Percentiles rank a stretch among this genome's conserved stretches.
phyloP scores from a whole-genome alignment of 1,140 invertebrate species.

The Cataglyphis hispanica region DNA sequence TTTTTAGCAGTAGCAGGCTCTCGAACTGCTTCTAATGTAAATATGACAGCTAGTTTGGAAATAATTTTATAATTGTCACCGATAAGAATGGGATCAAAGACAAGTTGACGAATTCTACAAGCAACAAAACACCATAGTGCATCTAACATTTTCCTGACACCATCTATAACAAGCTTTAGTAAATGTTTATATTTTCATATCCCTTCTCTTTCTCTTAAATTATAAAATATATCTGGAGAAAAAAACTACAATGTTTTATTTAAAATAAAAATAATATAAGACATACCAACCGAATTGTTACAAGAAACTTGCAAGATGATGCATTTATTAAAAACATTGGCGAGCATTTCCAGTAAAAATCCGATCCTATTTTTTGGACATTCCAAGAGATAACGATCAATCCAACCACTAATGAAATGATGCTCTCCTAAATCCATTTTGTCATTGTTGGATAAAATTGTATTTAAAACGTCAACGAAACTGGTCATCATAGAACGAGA shows the following conservation, averaged over 20 bases:
- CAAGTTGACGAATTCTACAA: slow-evolving; percentile 80
- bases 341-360: slow-evolving; percentile 77
- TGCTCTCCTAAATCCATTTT: slow-evolving; percentile 81
- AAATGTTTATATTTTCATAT: background rate
- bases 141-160: slow-evolving; percentile 76
- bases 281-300: slow-evolving; percentile 58
- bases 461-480: slow-evolving; percentile 82
- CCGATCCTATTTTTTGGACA: slow-evolving; percentile 78
- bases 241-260: background rate
- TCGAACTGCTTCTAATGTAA: slow-evolving; percentile 81
- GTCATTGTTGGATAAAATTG: slow-evolving; percentile 78
- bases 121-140: slow-evolving; percentile 82
- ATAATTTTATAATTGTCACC: slow-evolving; percentile 78
- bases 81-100: slow-evolving; percentile 74
- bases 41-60: slow-evolving; percentile 81
- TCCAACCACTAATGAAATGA: slow-evolving; percentile 83
- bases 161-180: slow-evolving; percentile 65
- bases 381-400: slow-evolving; percentile 82
- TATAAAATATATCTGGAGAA: background rate
- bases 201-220: background rate
- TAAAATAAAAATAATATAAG: slow-evolving; percentile 1
- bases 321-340: slow-evolving; percentile 79
- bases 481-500: slow-evolving; percentile 80
- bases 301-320: slow-evolving; percentile 13
- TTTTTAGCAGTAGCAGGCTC: slow-evolving; percentile 78